Percentiles rank a stretch among this genome's conserved stretches.
Conservation (phyloP, 2,888 invertebrate species). For the Amblyteles armatorius region DNA sequence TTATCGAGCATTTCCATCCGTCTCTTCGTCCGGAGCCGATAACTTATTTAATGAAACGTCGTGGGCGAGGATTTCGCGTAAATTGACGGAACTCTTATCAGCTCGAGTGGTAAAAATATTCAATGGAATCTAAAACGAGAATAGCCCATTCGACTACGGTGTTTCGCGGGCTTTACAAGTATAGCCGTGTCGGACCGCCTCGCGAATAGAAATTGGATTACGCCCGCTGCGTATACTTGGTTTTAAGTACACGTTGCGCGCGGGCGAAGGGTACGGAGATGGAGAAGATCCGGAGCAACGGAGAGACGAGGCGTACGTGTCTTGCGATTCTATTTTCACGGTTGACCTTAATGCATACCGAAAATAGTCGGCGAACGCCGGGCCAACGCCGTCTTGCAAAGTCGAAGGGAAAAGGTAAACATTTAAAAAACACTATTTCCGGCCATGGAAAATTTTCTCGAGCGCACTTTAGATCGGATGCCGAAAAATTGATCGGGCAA, state of each 20-base stretch:
- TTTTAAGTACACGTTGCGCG: constrained; percentile 31
- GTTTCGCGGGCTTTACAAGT: not conserved
- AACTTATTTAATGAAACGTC: not conserved
- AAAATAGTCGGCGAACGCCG: constrained; percentile 65
- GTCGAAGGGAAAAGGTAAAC: not conserved
- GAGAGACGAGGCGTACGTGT: constrained; percentile 38
- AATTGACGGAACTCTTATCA: constrained; percentile 16
- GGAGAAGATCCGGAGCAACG: constrained; percentile 12
- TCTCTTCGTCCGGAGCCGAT: not conserved
- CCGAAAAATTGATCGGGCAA: not conserved
- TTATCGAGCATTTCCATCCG: not conserved
- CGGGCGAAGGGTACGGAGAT: constrained; percentile 20
- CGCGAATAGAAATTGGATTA: constrained; percentile 45
- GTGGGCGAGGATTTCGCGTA: not conserved
- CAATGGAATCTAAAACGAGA: constrained; percentile 38
- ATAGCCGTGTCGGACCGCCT: constrained; percentile 7
- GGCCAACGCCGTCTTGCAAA: constrained; percentile 49
- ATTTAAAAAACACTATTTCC: not conserved
- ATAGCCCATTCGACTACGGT: constrained; percentile 17
- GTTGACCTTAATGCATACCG: constrained; percentile 72
- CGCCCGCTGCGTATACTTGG: not conserved
- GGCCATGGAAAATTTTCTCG: not conserved
- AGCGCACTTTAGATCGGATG: not conserved
- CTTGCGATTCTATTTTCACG: constrained; percentile 68
- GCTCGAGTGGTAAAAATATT: constrained; percentile 37